Evolutionary conservation across 2,797 vertebrate species (phyloP).

Genomic region (Etheostoma nigrum): DNA sequence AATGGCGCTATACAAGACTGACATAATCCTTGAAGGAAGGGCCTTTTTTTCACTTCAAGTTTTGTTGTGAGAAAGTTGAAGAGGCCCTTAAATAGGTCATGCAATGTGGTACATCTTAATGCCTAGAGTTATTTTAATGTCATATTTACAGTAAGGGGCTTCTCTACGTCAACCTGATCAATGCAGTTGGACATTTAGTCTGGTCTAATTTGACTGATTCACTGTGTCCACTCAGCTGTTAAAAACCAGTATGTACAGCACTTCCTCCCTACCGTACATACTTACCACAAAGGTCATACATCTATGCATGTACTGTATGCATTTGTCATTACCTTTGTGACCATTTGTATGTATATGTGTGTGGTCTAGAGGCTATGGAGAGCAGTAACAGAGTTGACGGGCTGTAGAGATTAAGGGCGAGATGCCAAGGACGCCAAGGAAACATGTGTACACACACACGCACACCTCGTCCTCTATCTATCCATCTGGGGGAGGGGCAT

Average conservation of each 20-base stretch:
- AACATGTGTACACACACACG: slow-evolving; percentile 33
- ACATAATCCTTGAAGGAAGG: slow-evolving; percentile 6
- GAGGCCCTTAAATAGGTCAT: slow-evolving; percentile 73
- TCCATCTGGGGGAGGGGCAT: slow-evolving; percentile 64
- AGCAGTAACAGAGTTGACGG: slow-evolving; percentile 66
- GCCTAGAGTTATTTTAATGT: slow-evolving; percentile 72
- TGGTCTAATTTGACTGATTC: slow-evolving; percentile 79
- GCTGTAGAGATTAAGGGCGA: slow-evolving; percentile 66
- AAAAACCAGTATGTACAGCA: slow-evolving; percentile 78
- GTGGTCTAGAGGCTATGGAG: slow-evolving; percentile 63
- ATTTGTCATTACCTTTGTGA: slow-evolving; percentile 23
- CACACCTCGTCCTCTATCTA: slow-evolving; percentile 69
- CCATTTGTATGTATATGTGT: slow-evolving; percentile 42
- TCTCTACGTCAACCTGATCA: slow-evolving; percentile 75
- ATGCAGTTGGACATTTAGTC: slow-evolving; percentile 78
- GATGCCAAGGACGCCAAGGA: slow-evolving; percentile 69
- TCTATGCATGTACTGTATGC: slow-evolving; percentile 57
- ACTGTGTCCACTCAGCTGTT: slow-evolving; percentile 76
- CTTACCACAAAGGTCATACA: slow-evolving; percentile 67
- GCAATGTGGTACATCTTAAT: slow-evolving; percentile 38
- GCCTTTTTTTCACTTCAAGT: slow-evolving; percentile 54
- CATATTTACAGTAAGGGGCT: slow-evolving; percentile 64
- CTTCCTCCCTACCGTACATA: slow-evolving; percentile 50
- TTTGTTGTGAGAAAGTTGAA: slow-evolving; percentile 59
- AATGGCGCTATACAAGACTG: neutral